Evolutionary conservation across 2,888 invertebrate genomes (phyloP).

Genomic region (Cylloceria caligata): DNA sequence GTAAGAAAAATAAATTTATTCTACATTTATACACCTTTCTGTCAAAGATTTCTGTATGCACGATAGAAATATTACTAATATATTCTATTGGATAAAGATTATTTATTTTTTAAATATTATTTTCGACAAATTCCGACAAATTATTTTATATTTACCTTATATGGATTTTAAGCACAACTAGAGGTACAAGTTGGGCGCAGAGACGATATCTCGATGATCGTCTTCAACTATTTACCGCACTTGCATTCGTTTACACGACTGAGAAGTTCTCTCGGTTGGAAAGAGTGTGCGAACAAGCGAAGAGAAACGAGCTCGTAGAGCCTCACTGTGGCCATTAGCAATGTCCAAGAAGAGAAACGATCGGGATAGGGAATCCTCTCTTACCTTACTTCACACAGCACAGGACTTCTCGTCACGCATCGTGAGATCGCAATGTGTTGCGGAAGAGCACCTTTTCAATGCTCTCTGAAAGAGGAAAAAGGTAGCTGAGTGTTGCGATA

Average conservation of each 20-base stretch:
- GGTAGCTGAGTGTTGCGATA: constrained; percentile 50
- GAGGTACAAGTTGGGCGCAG: neutral
- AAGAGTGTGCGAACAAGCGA: constrained; percentile 1
- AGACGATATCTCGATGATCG: constrained; percentile 5
- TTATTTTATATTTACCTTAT: neutral
- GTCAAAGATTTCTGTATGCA: too few species aligned
- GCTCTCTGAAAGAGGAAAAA: neutral
- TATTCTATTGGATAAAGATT: neutral
- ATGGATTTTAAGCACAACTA: neutral
- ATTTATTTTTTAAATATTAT: neutral
- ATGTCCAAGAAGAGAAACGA: constrained; percentile 44
- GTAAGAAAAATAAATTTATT: too few species aligned
- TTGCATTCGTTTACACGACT: constrained; percentile 19
- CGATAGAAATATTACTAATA: neutral
- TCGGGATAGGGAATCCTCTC: constrained; percentile 36
- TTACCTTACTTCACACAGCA: constrained; percentile 35
- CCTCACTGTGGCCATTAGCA: constrained; percentile 16
- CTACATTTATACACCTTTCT: too few species aligned
- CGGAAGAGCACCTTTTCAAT: neutral
- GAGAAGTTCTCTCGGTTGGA: neutral
- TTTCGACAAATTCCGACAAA: neutral
- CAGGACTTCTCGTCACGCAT: constrained; percentile 48
- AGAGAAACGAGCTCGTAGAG: constrained; percentile 14
- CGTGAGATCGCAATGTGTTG: constrained; percentile 44
- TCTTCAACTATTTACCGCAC: constrained; percentile 8